Base-by-base conservation (phyloP, 2,888 invertebrate species). In the Drosophila anomalata region DNA sequence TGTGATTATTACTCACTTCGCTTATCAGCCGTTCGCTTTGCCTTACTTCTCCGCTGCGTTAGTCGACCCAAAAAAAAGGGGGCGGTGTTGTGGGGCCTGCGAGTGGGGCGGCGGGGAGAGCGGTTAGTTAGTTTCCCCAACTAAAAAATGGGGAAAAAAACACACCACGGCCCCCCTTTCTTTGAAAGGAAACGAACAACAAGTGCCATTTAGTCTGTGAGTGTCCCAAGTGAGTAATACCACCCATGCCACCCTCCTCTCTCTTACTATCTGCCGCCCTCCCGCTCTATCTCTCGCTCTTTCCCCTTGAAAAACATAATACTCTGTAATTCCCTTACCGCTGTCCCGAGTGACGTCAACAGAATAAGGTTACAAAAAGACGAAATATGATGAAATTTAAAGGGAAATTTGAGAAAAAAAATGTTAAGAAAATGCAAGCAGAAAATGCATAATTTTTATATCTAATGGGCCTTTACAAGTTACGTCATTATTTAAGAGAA, bases 191-290 rank as follows among this genome's bases (percentile, higher is more conserved):
- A 17, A 6, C 41, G 39, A 55, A 70, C 53, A 60, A 58, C 70
- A 78, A 83, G 65, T 78, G 85, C 82, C 79, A 63, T 74, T 72
- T 72, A 63, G 85, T 80, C 82, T 80, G 72, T 72, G 73, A 53
- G 61, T 67, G 67, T 46, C 48, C 39, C 46, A 39, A 47, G 53
- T 65, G 65, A 65, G 51, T 65, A 53, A 65, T 53, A 17, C 66
- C 53, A n/a, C 63, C 47, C 20, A 65, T 53, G 22, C 66, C 53
- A n/a, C 63, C 47, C 20, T 20, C 39, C 20, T 26, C 24, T 3
- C 8, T 33, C 29, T 41, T 3, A 1, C 41, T 22, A 22, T 8
- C 41, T 41, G 7, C 5, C 14, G 3, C 41, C 1, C 9, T 17
- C 20, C 14, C 14, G 14, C 14, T 14, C 14, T 14, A 14, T 12